Base-by-base conservation (phyloP, 2,888 invertebrate genomes). In the Stegophylla sp. region DNA sequence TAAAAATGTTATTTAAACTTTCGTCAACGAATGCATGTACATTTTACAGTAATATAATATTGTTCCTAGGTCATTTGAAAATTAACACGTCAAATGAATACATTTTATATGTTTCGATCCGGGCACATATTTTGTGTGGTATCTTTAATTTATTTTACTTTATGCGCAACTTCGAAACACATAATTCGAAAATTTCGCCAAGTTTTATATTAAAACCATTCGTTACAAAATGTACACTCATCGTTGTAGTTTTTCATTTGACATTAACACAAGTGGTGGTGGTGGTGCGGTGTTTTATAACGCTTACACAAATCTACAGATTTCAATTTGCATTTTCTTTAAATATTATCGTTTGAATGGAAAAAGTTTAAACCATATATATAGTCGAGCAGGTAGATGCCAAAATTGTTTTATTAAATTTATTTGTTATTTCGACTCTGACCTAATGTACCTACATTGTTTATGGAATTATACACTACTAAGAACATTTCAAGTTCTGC, bases 131-230 rank as follows among this genome's bases (percentile, higher is more conserved):
- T 34, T 7, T 23, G 34, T 28, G 41, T 34, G 28, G 34, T 20
- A 0, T 28, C 48, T 20, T 51, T 51, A 63, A 51, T 75, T 64
- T 41, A 23, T 23, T 51, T 17, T 4, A 51, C 17, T 34, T 10
- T 51, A 64, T 10, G 51, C 17, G 23, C 34, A 75, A 75, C 63
- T 63, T 75, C 23, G 12, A 34, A 64, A 12, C 12, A 9, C 10
- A 64, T 64, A 75, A 75, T 64, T 64, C 10, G 20, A 43, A 77
- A 77, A 67, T 56, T 43, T 13, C 13, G 20, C 41, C 28, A 48
- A 69, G 69, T 77, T 69, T 77, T 69, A 77, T 69, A 77, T 77
- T 69, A 77, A 77, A 69, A 56, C 77, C 77, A 56, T 56, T 26
- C 45, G 67, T 76, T 56, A 67, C 41, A 66, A 64, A 66, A n/a